These are phyloP conservation scores for Nemotelus pantherinus DNA, from an alignment of 2,888 invertebrate genomes.

Conservation along the genomic window DNA sequence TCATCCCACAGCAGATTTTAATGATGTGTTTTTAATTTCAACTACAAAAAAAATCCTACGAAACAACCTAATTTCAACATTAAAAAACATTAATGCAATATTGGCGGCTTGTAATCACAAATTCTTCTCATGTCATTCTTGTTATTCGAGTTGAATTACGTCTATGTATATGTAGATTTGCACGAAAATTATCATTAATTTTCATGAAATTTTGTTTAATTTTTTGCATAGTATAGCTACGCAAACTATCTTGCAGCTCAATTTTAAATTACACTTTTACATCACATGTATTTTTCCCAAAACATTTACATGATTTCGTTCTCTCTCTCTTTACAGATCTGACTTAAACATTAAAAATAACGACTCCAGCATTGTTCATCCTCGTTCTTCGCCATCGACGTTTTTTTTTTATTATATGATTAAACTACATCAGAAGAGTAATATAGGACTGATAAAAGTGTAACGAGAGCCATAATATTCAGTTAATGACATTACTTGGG, in stretches of 20 bases:
- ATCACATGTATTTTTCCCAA: too few relatives aligned
- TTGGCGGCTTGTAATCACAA: slow-evolving; percentile 6
- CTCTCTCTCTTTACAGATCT: background rate
- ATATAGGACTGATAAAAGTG: slow-evolving; percentile 22
- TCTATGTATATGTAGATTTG: background rate
- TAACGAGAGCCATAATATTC: slow-evolving; percentile 22
- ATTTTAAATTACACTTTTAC: too few relatives aligned
- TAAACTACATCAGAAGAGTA: too few relatives aligned
- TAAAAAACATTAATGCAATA: slow-evolving; percentile 1
- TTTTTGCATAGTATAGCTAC: too few relatives aligned
- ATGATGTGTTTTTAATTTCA: too few relatives aligned
- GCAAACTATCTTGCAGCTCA: too few relatives aligned
- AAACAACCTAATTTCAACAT: too few relatives aligned
- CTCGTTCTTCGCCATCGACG: background rate
- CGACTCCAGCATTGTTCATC: background rate
- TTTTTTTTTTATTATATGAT: background rate
- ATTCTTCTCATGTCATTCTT: background rate
- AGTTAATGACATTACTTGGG: slow-evolving; percentile 65
- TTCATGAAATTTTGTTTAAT: too few relatives aligned
- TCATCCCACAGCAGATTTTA: too few relatives aligned
- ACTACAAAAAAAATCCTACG: too few relatives aligned
- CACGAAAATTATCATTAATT: too few relatives aligned
- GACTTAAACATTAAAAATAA: background rate
- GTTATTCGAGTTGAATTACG: slow-evolving; percentile 11
- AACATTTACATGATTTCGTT: background rate